Base-by-base conservation (phyloP, 1,140 invertebrate genomes). In the Drosophila arizonae region DNA sequence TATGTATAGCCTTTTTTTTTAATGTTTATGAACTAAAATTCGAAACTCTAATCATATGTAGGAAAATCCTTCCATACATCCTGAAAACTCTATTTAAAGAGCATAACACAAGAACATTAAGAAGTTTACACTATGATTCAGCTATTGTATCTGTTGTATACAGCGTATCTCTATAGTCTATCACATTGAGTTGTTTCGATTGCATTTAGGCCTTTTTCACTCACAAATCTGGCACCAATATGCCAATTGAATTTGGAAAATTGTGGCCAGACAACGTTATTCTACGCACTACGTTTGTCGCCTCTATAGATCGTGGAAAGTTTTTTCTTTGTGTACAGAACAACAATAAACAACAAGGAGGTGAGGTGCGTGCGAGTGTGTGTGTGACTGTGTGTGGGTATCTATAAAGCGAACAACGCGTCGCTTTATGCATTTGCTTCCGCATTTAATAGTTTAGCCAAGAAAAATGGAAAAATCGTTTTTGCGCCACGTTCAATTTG, bases 171-270 rank as follows among this genome's bases (percentile, higher is more conserved):
- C 24, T 3, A 8, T 76, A 54, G 64, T 72, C 77, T 11, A 46
- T 46, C 43, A 46, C 0, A 46, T 8, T 46, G 15, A 17, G n/a
- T 13, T 21, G 15, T 3, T 2, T 1, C 15, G 2, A 17, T 46
- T 46, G 43, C 8, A 6, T 46, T 46, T 46, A 57, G 81, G 81
- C 77, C 55, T 78, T 73, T 56, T 86, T 76, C 4, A 10, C 30
- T 36, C 10, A n/a, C 62, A 81, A 86, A 85, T 85, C 26, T 85
- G 81, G 73, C 81, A 85, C 81, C 78, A 85, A 86, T 85, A 75
- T 81, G 81, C 67, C 81, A 81, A 72, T 75, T 65, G 54, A 75
- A 69, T 54, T 62, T 62, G 61, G 48, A 41, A 62, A 51, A 60
- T 63, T 70, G 39, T 50, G 67, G 61, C 68, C 67, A 55, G 54